Evolutionary conservation across 2,797 vertebrate genomes (phyloP), one percentile per base, ranked within the genome.

Genomic region (Schizothorax lantsangensis): DNA sequence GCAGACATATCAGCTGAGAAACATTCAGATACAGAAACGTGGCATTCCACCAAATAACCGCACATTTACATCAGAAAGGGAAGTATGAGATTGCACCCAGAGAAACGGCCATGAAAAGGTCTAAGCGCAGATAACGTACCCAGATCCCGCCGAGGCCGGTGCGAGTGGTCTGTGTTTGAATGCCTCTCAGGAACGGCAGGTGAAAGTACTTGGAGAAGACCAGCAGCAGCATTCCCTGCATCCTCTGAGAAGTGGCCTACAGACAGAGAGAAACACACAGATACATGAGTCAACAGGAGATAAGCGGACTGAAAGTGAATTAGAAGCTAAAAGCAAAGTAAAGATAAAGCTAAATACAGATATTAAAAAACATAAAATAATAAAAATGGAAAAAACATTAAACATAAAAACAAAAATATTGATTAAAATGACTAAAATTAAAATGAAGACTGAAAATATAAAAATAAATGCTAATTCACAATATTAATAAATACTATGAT

Each of bases 101-200:
- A 62, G 23, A 62, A 59, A 59, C 8, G n/a, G 8, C 4, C 45
- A 10, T 8, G 43, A 26, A 73, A 73, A 52, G 52, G 30, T 33
- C 62, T 30, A 30, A 17, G 30, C 2, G n/a, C 33, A 52, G 14
- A 47, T 21, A 14, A 87, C 97, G 96, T 92, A 99, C 98, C 98
- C 98, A 99, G 93, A 99, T 99, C 87, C 98, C 98, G 9, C 98
- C 98, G 71, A 99, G 95, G 40, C 98, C 98, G 0, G 98, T 99
- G 90, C 98, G 96, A 0, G 98, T 99, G 93, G 96, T 98, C 90
- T 98, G 97, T 0, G 98, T 99, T 95, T 98, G 97, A 92, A 99
- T 95, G 72, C 97, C 96, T 78, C 97, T 95, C 89, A 99, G 96
- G 92, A 97, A 99, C 4, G 98, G 98, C 84, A 99, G 94, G 92